These are phyloP conservation scores for Cisticola juncidis DNA, from an alignment of 2,113 vertebrate genomes.

Conservation along the genomic window DNA sequence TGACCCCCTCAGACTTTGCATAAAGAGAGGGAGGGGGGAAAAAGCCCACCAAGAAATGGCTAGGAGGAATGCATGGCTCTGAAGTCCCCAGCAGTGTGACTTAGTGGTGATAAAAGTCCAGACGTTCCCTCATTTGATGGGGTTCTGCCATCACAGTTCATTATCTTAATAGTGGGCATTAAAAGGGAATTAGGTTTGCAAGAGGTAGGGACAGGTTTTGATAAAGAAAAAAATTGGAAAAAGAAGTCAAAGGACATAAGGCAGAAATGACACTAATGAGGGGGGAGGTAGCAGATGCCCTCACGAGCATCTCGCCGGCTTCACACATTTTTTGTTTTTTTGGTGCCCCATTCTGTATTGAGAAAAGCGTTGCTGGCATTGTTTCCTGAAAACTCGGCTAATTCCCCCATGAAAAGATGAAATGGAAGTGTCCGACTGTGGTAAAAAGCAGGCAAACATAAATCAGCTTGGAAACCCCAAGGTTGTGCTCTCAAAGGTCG, in stretches of 20 bases:
- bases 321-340: background rate
- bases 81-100: constrained; percentile 85
- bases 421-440: constrained; percentile 91
- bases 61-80: constrained; percentile 84
- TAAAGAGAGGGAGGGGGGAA: constrained; percentile 56
- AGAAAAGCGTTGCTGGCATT: constrained; percentile 78
- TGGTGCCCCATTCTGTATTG: constrained; percentile 43
- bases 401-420: constrained; percentile 88
- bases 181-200: constrained; percentile 78
- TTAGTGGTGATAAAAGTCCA: constrained; percentile 93
- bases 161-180: constrained; percentile 84
- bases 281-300: constrained; percentile 74
- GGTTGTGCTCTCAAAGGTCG: constrained; percentile 85
- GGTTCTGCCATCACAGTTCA: constrained; percentile 86
- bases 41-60: constrained; percentile 76
- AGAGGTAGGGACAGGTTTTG: constrained; percentile 72
- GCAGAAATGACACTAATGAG: constrained; percentile 72
- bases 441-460: constrained; percentile 92
- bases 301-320: constrained; percentile 50
- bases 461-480: constrained; percentile 91
- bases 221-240: constrained; percentile 62
- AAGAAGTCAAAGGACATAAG: constrained; percentile 56
- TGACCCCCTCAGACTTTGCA: constrained; percentile 86
- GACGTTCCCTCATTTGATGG: constrained; percentile 94
- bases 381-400: constrained; percentile 85